Evolutionary conservation across 2,888 invertebrate species (phyloP), one percentile per base, ranked within the genome.

Genomic region (Pecten maximus): DNA sequence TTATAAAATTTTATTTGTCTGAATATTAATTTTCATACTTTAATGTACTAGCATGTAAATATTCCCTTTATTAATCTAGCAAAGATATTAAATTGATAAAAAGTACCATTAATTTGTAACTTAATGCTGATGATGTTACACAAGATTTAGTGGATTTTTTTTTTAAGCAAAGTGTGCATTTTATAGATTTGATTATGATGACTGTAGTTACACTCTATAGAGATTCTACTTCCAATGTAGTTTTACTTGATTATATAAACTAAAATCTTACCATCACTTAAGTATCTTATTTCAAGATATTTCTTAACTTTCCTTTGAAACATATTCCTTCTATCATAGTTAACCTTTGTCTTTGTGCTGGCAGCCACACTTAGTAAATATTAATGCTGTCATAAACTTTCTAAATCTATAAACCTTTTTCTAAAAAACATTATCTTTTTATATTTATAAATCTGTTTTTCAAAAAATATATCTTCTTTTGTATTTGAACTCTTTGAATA

Each of bases 231-330:
- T 74, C 28, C 0, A 35, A 74, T 74, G 74, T 74, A 74, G 74
- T 35, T 35, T 28, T 0, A 54, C 54, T 2, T n/a, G 0, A 54
- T 19, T 19, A 35, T 74, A 74, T 3, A 35, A 23, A 74, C 74
- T 74, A 74, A 74, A 74, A 74, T 74, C 74, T 74, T 74, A 74
- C 74, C 74, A 74, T 74, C 23, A 12, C 74, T 74, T 35, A 74
- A 28, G 23, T 0, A 10, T 35, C 35, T 74, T 54, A 54, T 54
- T n/a, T 74, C 74, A 35, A 74, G 12, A 74, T 23, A 28, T 23
- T 35, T 74, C 35, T 74, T 8, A 35, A 28, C 28, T 74, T 74
- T 60, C 28, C n/a, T 60, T 35, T 35, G 0, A 74, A 28, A 6
- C 23, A 54, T 15, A 74, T 74, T 74, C 10, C 74, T 74, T 74